Evolutionary conservation across 2,797 vertebrate genomes (phyloP), one percentile per base, ranked within the genome.

Genomic region (Sebastolobus altivelis): DNA sequence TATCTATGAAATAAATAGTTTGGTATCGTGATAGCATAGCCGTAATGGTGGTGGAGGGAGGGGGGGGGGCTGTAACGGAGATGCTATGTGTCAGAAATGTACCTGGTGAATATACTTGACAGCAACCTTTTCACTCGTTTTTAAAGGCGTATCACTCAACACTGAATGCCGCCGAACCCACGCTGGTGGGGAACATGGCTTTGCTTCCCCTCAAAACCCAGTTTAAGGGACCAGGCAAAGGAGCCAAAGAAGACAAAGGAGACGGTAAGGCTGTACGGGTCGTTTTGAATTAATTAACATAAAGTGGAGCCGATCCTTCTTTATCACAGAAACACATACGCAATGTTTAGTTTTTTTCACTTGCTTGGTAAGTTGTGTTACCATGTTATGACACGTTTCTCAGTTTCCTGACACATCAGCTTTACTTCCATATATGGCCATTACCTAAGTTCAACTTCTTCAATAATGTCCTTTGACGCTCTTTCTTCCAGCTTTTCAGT

Each of bases 181-280:
- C 97, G 72, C 72, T 99, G 69, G 93, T 98, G 89, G 99, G 98
- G 63, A 99, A 99, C 77, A 99, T 99, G 97, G 98, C 98, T 0
- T 70, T 99, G 88, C 93, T 99, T 40, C 98, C 98, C 31, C 94
- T 99, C 70, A 97, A 96, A 89, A 99, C 97, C 77, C 98, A 99
- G 91, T 99, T 99, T 91, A 99, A 99, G 92, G 99, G 99, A 62
- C 99, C 98, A 3, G 99, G 98, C 95, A 59, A 96, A 95, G 93
- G 98, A 97, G 94, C 99, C 60, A 25, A 25, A 25, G 25, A 2
- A 3, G 99, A 98, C 95, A 59, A 96, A 95, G 93, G 98, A 97
- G 94, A 99, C 60, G 93, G 94, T 94, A 59, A 90, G 84, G 5
- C 14, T 31, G 2, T 1, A 4, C 3, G 25, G 25, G 25, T 25